Conservation (phyloP, 2,797 vertebrate species). For the Capromys pilorides region DNA sequence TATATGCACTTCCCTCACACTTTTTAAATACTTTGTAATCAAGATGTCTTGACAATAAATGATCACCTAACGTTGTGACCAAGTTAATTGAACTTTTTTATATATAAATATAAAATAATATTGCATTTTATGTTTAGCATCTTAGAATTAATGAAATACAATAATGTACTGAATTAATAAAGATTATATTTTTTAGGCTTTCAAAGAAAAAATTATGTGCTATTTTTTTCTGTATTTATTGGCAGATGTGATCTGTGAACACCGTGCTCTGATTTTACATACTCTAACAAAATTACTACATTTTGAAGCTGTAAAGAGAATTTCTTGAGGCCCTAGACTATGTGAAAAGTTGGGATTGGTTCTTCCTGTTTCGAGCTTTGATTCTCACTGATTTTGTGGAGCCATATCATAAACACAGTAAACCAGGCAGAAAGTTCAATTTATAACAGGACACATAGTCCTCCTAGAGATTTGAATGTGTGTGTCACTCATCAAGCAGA, state of each 20-base stretch:
- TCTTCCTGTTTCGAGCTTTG: background rate
- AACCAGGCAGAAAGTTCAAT: background rate
- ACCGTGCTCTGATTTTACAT: background rate
- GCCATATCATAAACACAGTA: background rate
- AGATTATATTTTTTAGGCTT: conserved; percentile 36
- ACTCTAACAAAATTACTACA: background rate
- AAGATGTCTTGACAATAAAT: background rate
- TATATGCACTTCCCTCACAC: background rate
- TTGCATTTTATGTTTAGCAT: conserved; percentile 24
- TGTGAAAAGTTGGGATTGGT: background rate
- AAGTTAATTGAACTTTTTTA: background rate
- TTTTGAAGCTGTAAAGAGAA: background rate
- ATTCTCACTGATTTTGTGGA: background rate
- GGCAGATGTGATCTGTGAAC: conserved; percentile 11
- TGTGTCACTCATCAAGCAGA: background rate
- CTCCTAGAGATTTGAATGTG: background rate
- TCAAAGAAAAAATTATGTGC: background rate
- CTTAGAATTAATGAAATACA: conserved; percentile 1
- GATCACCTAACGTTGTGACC: conserved; percentile 43
- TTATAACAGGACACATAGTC: background rate
- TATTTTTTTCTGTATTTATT: background rate
- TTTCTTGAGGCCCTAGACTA: background rate
- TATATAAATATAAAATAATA: background rate
- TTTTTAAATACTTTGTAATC: conserved; percentile 32
- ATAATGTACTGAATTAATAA: background rate